Base-by-base conservation (phyloP, 2,888 invertebrate genomes). In the Mimumesa dahlbomi region DNA sequence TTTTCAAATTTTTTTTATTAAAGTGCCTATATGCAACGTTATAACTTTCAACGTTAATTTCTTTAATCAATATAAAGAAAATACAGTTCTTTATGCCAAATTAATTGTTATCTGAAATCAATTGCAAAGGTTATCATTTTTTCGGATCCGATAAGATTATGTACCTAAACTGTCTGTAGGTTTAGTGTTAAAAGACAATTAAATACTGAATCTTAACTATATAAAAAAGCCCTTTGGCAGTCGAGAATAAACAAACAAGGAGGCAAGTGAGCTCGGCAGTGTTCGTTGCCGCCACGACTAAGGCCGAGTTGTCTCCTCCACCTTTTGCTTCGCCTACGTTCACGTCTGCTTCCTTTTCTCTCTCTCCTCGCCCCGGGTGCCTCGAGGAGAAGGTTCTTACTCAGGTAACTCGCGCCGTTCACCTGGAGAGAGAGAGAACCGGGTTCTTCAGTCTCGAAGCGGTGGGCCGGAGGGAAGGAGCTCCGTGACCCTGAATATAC, bases 381-480 rank as follows among this genome's bases (percentile, higher is more conserved):
- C 36, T n/a, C 42, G 40, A 52, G 64, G 64, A 54, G 75, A 62
- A 67, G 72, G 70, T 65, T 73, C 70, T 70, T 75, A 71, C 75
- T 68, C 77, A 73, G 75, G 75, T 73, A 77, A 69, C 52, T 54
- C 61, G 56, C 76, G 71, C 80, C 87, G 85, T 86, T 87, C 85
- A 86, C 87, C 84, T 81, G 80, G 63, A 58, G 69, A 78, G 80
- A 79, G 77, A 75, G 75, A 77, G 83, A 77, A 65, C 61, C 72
- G 57, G 59, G 73, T 73, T 73, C 85, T 78, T 85, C 86, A 89
- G 89, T 88, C 86, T 87, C 82, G 82, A 85, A 84, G 80, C 81
- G 87, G 84, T 85, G 88, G 87, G 87, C 88, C 86, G 88, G 88
- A 87, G 88, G 85, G 79, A 88, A 88, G 80, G 86, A 87, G 84